Evolutionary conservation across 2,113 vertebrate species (phyloP).

Genomic region (Stigmatopora argus): DNA sequence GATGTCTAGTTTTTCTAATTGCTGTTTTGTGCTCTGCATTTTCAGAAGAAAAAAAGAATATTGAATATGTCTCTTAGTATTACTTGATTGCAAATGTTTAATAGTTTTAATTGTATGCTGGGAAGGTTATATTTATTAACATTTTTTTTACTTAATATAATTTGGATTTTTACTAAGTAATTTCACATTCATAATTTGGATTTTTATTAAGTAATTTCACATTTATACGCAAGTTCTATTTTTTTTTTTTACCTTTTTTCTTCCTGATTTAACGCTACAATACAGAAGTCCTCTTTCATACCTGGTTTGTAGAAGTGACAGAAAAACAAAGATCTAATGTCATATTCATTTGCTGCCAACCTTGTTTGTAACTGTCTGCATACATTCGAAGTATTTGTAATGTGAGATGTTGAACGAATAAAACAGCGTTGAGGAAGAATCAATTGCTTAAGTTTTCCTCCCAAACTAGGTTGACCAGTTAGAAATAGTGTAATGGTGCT

Average conservation of each 20-base stretch:
- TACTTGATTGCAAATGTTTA: constrained; percentile 96
- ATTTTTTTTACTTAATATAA: constrained; percentile 74
- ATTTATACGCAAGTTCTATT: constrained; percentile 90
- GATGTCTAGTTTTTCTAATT: constrained; percentile 99
- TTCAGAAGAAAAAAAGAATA: constrained; percentile 92
- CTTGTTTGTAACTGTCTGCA: constrained; percentile 99
- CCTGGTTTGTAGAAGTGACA: constrained; percentile 98
- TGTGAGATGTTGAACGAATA: constrained; percentile 99
- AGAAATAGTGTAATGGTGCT: too few relatives aligned
- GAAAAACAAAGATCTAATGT: constrained; percentile 89
- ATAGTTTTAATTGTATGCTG: constrained; percentile 99
- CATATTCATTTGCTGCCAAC: constrained; percentile 99
- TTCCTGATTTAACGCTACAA: constrained; percentile 88
- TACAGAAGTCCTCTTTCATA: constrained; percentile 97
- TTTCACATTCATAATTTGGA: constrained; percentile 96
- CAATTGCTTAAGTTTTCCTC: not conserved
- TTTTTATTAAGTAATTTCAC: constrained; percentile 99
- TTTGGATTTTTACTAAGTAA: constrained; percentile 68
- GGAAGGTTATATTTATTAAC: constrained; percentile 99
- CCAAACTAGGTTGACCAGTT: too few relatives aligned
- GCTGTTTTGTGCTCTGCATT: constrained; percentile 95
- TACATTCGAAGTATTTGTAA: constrained; percentile 99
- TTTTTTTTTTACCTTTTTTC: constrained; percentile 86
- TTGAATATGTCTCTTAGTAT: constrained; percentile 96
- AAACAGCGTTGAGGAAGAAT: constrained; percentile 84